Evolutionary conservation across 2,888 invertebrate species (phyloP).

Genomic region (Cantharis lateralis): DNA sequence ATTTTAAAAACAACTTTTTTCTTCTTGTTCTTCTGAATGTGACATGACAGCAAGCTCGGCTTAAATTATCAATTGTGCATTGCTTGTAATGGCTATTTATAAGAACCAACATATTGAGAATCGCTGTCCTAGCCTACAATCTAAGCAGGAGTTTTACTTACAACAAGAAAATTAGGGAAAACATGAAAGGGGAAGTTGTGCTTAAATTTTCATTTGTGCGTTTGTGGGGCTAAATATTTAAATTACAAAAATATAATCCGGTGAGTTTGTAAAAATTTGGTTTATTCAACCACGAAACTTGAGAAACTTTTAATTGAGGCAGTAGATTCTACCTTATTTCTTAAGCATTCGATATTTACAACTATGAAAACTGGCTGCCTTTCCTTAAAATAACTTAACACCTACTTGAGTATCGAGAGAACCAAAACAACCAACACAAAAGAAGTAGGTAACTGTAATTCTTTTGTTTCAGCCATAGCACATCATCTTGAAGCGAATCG

Average conservation of each 20-base stretch:
- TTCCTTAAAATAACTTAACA: neutral
- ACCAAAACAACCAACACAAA: neutral
- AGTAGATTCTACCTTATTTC: neutral
- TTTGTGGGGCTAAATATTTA: neutral
- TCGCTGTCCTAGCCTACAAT: neutral
- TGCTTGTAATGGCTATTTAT: neutral
- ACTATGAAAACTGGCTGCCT: neutral
- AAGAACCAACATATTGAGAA: neutral
- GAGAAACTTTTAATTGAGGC: neutral
- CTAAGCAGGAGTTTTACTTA: neutral
- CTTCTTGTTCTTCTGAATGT: no score
- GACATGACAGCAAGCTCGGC: no score
- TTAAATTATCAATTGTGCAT: no score
- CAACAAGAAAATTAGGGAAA: neutral
- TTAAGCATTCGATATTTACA: neutral
- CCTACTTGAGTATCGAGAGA: neutral
- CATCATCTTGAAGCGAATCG: neutral
- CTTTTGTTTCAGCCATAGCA: neutral
- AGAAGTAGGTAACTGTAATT: neutral
- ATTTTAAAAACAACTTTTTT: no score
- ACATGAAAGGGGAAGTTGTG: neutral
- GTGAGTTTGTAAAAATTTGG: neutral
- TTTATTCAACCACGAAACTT: neutral
- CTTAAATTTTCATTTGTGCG: neutral
- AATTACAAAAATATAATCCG: neutral